phyloP scores from a whole-genome alignment of 2,113 vertebrate genomes.

The Coreoperca whiteheadi region DNA sequence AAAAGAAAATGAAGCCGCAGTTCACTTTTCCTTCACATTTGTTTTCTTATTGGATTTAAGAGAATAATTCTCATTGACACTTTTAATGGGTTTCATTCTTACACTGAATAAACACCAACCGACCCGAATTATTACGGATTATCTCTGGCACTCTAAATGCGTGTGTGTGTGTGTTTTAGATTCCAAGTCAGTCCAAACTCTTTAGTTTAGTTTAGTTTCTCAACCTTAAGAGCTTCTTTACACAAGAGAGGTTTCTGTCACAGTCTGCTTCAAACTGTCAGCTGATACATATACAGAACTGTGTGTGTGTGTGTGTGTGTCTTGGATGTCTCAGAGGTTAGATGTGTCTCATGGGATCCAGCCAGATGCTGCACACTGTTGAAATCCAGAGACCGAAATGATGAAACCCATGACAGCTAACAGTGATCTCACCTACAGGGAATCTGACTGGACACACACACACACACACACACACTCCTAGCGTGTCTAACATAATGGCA shows the following conservation, averaged over 20 bases:
- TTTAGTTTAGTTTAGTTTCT: conserved; percentile 1
- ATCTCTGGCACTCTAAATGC: not conserved
- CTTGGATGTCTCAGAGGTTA: not conserved
- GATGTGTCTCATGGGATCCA: conserved; percentile 11
- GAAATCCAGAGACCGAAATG: conserved; percentile 22
- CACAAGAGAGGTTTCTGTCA: conserved; percentile 15
- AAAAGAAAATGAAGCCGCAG: not conserved
- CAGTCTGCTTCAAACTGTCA: conserved; percentile 27
- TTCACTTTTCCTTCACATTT: not conserved
- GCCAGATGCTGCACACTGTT: conserved; percentile 29
- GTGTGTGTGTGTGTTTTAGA: not conserved
- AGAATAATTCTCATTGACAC: not conserved
- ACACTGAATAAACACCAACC: not conserved
- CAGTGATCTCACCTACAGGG: conserved; percentile 56
- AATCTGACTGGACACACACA: conserved; percentile 36
- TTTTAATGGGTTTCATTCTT: not conserved
- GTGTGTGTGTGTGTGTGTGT: conserved; percentile 11
- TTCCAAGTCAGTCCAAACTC: not conserved
- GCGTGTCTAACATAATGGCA: conserved; percentile 38
- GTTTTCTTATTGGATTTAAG: not conserved
- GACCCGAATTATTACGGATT: not conserved
- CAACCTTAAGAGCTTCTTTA: conserved; percentile 25
- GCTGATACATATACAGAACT: conserved; percentile 1
- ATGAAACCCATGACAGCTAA: conserved; percentile 32
- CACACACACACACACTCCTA: not conserved